These are phyloP conservation scores for Teleogryllus oceanicus DNA, from an alignment of 2,888 invertebrate species.

Conservation along the genomic window DNA sequence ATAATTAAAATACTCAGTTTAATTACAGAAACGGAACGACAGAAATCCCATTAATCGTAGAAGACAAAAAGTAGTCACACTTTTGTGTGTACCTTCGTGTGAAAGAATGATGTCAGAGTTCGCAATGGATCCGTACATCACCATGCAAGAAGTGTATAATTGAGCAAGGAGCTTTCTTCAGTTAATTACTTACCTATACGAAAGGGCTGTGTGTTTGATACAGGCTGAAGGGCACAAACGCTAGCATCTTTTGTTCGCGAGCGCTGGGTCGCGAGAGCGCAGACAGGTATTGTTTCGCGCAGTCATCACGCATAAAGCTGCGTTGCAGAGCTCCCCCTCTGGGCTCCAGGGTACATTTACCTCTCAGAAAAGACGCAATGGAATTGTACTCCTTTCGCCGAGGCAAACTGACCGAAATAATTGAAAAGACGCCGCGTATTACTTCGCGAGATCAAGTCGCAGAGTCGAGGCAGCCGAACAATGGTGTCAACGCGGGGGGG, in stretches of 20 bases:
- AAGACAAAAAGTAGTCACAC: too few relatives aligned
- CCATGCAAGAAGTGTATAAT: neutral
- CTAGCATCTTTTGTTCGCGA: neutral
- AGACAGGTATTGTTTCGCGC: neutral
- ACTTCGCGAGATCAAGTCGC: neutral
- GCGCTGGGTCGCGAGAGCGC: neutral
- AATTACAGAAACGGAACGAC: too few relatives aligned
- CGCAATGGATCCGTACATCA: neutral
- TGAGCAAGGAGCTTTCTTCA: neutral
- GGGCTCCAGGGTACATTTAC: neutral
- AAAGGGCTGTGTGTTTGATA: neutral
- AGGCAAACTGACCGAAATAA: neutral
- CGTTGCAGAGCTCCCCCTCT: neutral
- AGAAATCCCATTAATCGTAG: too few relatives aligned
- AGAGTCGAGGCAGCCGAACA: neutral
- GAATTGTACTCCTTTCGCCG: neutral
- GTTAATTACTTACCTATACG: neutral
- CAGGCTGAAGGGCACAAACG: neutral
- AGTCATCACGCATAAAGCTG: constrained; percentile 1
- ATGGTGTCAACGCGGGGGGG: neutral
- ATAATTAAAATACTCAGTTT: too few relatives aligned
- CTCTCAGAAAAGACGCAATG: neutral
- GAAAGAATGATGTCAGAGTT: too few relatives aligned
- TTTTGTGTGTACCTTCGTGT: too few relatives aligned
- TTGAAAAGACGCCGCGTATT: constrained; percentile 1